Evolutionary conservation across 2,888 invertebrate species (phyloP).

Genomic region (Tipula helvola): DNA sequence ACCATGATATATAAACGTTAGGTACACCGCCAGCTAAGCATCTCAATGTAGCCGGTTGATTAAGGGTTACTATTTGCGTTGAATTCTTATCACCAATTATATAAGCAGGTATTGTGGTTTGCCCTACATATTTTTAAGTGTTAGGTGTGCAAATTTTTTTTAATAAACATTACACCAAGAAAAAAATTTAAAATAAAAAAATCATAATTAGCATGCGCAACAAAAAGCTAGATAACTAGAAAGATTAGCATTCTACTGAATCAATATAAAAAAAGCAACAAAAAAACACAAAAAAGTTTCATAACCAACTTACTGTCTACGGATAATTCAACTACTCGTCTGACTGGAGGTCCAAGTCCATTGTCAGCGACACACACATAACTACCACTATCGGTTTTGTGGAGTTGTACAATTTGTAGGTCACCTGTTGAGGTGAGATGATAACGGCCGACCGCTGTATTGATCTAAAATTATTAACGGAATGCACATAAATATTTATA

Average conservation of each 20-base stretch:
- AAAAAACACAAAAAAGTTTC: background rate
- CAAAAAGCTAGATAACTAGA: background rate
- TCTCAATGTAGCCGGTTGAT: conserved; percentile 54
- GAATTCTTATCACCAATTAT: conserved; percentile 55
- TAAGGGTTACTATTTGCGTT: conserved; percentile 55
- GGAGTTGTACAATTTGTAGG: conserved; percentile 69
- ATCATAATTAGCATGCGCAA: background rate
- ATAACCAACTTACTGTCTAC: conserved; percentile 53
- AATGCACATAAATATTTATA: background rate
- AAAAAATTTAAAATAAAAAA: background rate
- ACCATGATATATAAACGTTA: conserved; percentile 69
- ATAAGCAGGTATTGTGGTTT: conserved; percentile 36
- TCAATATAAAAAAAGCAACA: background rate
- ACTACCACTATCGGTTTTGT: conserved; percentile 67
- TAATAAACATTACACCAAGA: conserved; percentile 14
- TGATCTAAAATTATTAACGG: conserved; percentile 43
- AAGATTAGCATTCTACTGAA: background rate
- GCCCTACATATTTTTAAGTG: conserved; percentile 19
- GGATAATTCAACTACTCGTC: conserved; percentile 53
- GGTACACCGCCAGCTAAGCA: conserved; percentile 79
- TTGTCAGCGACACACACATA: conserved; percentile 82
- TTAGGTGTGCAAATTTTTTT: conserved; percentile 42
- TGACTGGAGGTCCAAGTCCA: conserved; percentile 52
- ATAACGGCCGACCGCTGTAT: conserved; percentile 58
- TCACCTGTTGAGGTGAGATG: conserved; percentile 58